Evolutionary conservation across 2,113 vertebrate genomes (phyloP), one percentile per base, ranked within the genome.

Genomic region (Excalfactoria chinensis): DNA sequence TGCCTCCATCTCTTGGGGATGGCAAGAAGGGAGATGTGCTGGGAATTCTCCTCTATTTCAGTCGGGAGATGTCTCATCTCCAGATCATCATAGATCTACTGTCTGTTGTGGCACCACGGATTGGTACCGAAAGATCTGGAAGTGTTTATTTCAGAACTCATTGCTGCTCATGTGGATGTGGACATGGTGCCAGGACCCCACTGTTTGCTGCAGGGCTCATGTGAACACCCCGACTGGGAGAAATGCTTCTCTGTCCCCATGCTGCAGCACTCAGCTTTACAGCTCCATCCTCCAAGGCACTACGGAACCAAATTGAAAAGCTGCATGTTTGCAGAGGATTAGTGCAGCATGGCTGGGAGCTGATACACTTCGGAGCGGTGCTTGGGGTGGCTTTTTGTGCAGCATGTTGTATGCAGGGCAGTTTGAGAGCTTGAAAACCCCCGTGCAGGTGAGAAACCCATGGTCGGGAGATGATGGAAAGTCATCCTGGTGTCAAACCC

Each of bases 241-340:
- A n/a, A 69, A 17, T 19, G 11, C n/a, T 58, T 51, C 11, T 1
- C 51, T 55, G 19, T 49, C 21, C 26, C 25, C 4, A 13, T 15
- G 1, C 22, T 58, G 40, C 49, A 63, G 41, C 28, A 4, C 22
- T 25, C 9, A 28, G 34, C 8, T 21, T 40, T n/a, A 84, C 69
- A 58, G 41, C 58, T 71, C 64, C 58, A 51, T 87, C 78, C 73
- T 41, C 13, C 3, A 28, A 73, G 75, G 18, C 7, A 2, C 59
- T 89, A 34, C 20, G n/a, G 43, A 86, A 67, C 40, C 51, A 80
- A 67, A 75, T 75, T 32, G 68, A 87, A 84, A 75, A 20, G 56
- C 40, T 69, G 40, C 17, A 6, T 72, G 11, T 73, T 82, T 60
- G 40, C 48, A 6, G 44, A 78, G 79, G 90, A 64, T 66, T 84